phyloP scores from a whole-genome alignment of 2,113 vertebrate genomes.

The Trichechus manatus region DNA sequence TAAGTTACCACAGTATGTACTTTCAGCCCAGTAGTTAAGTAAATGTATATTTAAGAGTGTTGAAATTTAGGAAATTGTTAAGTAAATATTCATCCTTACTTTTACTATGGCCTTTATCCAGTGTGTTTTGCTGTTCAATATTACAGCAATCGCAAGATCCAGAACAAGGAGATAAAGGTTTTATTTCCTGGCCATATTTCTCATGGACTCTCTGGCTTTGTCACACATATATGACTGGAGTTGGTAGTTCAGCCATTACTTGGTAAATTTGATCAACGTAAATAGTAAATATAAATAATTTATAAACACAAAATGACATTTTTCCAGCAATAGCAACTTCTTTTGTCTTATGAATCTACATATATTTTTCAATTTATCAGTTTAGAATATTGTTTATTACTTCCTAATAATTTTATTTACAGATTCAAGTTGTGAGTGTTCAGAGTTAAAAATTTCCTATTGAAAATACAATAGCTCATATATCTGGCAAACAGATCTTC shows the following conservation, averaged over 20 bases:
- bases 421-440: not conserved
- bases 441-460: not conserved
- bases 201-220: not conserved
- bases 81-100: not conserved
- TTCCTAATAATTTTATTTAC: not conserved
- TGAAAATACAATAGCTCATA: not conserved
- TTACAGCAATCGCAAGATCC: not conserved
- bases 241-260: not conserved
- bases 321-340: not conserved
- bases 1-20: not conserved
- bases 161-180: not conserved
- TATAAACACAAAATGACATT: not conserved
- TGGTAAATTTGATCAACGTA: not conserved
- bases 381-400: not conserved
- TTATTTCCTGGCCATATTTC: slow-evolving; percentile 3
- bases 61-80: not conserved
- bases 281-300: not conserved
- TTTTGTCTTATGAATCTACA: slow-evolving; percentile 25
- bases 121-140: not conserved
- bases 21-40: not conserved
- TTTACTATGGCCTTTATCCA: not conserved
- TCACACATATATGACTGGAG: not conserved
- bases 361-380: not conserved
- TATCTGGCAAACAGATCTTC: slow-evolving; percentile 46
- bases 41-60: not conserved